A percentile compares a stretch with the other conserved stretches of the same genome.
These are phyloP conservation scores for Gasterosteus nipponicus DNA, from an alignment of 2,113 vertebrate species.

Conservation along the genomic window DNA sequence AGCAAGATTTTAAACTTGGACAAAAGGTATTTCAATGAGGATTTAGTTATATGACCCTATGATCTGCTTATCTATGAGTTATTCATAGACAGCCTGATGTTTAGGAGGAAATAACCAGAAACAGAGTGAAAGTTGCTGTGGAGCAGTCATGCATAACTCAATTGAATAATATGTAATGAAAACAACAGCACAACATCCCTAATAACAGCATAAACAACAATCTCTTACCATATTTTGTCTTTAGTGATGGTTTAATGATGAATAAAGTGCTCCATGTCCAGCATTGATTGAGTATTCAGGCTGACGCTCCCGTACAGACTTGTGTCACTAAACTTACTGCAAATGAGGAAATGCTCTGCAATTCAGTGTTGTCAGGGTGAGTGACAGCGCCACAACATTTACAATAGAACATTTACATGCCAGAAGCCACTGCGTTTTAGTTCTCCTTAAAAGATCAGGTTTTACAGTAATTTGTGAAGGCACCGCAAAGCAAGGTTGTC, in stretches of 20 bases:
- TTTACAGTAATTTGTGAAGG: background rate
- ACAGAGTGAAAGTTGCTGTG: background rate
- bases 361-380: background rate
- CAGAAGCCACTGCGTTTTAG: background rate
- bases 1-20: background rate
- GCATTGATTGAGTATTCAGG: conserved; percentile 25
- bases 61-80: background rate
- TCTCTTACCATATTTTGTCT: conserved; percentile 70
- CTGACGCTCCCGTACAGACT: conserved; percentile 14
- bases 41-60: rapidly evolving
- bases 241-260: conserved; percentile 21
- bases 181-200: background rate
- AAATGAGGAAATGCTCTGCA: conserved; percentile 69
- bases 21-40: background rate
- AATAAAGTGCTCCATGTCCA: conserved; percentile 51
- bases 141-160: background rate
- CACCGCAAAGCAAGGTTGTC: background rate
- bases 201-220: background rate
- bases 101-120: conserved; percentile 17
- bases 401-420: background rate
- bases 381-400: conserved; percentile 1
- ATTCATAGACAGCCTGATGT: background rate
- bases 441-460: conserved; percentile 1
- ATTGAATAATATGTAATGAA: background rate
- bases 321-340: conserved; percentile 20